phyloP scores from a whole-genome alignment of 2,113 vertebrate genomes.

The Damaliscus lunatus region DNA sequence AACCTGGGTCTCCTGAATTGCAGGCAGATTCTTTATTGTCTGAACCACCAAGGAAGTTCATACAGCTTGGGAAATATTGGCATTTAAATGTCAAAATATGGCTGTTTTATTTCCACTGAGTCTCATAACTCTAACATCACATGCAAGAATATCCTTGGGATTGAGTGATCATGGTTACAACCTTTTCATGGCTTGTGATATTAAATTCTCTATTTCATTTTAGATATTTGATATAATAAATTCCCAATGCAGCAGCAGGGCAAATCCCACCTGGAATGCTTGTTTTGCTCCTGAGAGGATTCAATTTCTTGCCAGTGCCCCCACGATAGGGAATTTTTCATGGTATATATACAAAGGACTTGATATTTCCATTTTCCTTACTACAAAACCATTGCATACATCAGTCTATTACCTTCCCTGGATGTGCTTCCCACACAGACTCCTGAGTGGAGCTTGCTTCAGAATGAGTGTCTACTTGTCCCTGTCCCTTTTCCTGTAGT shows the following conservation, averaged over 20 bases:
- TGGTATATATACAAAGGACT: not conserved
- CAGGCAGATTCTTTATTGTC: not conserved
- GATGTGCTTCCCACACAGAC: not conserved
- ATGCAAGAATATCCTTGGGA: not conserved
- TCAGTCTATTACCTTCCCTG: not conserved
- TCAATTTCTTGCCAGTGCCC: not conserved
- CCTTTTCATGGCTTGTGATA: not conserved
- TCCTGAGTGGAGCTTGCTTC: not conserved
- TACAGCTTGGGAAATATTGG: not conserved
- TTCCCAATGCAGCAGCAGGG: not conserved
- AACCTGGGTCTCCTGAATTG: not conserved
- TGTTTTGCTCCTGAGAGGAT: not conserved
- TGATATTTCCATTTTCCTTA: not conserved
- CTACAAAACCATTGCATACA: not conserved
- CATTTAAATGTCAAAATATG: not conserved
- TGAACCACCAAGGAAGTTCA: not conserved
- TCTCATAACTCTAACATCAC: not conserved
- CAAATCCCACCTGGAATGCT: not conserved
- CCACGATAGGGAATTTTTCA: not conserved
- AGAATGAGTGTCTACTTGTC: not conserved
- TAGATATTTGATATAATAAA: not conserved
- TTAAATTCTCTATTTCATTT: not conserved
- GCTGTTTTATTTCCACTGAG: not conserved
- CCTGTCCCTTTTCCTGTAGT: not conserved
- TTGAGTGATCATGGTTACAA: not conserved